These are phyloP conservation scores for Anastatus disparis DNA, from an alignment of 1,140 invertebrate genomes.

Conservation along the genomic window DNA sequence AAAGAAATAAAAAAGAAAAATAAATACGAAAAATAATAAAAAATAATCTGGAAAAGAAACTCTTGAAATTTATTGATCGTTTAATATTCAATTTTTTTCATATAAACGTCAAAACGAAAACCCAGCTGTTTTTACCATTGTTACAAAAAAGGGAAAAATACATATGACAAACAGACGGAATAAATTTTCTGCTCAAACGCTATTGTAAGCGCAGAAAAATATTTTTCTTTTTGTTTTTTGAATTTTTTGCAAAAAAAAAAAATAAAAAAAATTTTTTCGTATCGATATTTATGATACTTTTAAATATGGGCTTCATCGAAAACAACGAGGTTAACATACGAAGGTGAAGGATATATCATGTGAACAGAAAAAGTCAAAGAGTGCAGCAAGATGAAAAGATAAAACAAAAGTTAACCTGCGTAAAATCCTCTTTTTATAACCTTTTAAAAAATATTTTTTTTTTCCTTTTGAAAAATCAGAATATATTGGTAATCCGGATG, in stretches of 20 bases:
- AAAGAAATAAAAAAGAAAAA: neutral
- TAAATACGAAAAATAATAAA: neutral
- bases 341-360: neutral
- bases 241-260: slow-evolving; percentile 2
- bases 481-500: too few species aligned
- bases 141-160: neutral
- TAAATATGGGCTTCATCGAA: slow-evolving; percentile 2
- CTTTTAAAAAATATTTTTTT: too few species aligned
- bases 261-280: neutral
- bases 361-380: neutral
- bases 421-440: neutral
- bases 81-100: too few species aligned
- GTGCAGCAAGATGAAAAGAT: neutral
- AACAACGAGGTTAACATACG: neutral
- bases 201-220: too few species aligned
- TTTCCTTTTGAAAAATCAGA: too few species aligned
- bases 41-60: too few species aligned
- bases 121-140: too few species aligned
- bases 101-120: too few species aligned
- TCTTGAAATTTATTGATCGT: too few species aligned
- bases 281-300: slow-evolving; percentile 15
- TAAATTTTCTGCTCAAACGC: neutral
- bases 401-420: neutral
- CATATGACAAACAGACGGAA: neutral
- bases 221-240: too few species aligned